Conservation (phyloP, 2,888 invertebrate genomes). For the Protodeltote pygarga region DNA sequence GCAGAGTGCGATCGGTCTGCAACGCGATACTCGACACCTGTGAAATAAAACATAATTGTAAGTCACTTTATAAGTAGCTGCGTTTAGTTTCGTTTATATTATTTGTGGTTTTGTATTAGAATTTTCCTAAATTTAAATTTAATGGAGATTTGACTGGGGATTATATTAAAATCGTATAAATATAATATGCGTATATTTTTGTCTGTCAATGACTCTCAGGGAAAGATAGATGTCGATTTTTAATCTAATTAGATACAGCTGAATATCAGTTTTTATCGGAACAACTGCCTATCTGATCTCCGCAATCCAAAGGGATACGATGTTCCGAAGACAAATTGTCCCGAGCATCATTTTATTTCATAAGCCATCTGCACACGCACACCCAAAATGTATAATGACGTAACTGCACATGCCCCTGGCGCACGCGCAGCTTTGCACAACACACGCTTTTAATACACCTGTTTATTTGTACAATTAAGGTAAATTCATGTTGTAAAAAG, state of each 20-base stretch:
- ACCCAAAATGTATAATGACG: slow-evolving; percentile 29
- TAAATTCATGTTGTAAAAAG: neutral
- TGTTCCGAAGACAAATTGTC: too few species aligned
- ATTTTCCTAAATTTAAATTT: slow-evolving; percentile 14
- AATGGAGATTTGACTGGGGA: too few species aligned
- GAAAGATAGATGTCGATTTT: too few species aligned
- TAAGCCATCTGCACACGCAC: slow-evolving; percentile 8
- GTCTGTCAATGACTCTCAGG: too few species aligned
- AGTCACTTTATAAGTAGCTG: slow-evolving; percentile 16
- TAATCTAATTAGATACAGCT: too few species aligned
- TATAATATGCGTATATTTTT: too few species aligned
- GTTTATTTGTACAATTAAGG: slow-evolving; percentile 19
- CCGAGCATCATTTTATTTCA: neutral
- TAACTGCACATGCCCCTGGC: slow-evolving; percentile 41
- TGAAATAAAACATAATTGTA: slow-evolving; percentile 21
- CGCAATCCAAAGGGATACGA: too few species aligned
- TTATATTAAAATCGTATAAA: too few species aligned
- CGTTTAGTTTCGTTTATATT: too few species aligned
- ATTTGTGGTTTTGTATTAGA: neutral
- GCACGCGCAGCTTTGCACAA: slow-evolving; percentile 44
- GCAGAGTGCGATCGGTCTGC: slow-evolving; percentile 13
- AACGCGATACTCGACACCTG: slow-evolving; percentile 38
- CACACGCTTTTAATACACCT: slow-evolving; percentile 49
- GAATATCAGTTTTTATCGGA: too few species aligned
- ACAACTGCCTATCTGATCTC: too few species aligned